Evolutionary conservation across 2,797 vertebrate species (phyloP), one percentile per base, ranked within the genome.

Genomic region (Hoplostethus mediterraneus): DNA sequence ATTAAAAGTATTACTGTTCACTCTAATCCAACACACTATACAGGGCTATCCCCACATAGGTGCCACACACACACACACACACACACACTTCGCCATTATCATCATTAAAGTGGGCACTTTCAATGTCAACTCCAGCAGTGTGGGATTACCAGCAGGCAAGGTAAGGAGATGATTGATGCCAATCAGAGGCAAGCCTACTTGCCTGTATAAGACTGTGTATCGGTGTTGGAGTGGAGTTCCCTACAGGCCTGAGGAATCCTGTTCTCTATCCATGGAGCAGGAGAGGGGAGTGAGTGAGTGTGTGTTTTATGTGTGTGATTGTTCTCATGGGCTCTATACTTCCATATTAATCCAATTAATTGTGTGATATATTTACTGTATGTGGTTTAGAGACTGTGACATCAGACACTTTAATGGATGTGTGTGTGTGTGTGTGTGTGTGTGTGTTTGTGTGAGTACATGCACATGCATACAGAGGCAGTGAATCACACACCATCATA

Each of bases 1-100:
- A 86, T 91, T 93, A 83, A 82, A 83, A 61, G 66, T 84, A 91
- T 89, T 91, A 83, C 79, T 59, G 66, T 85, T 85, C 81, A 77
- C 79, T 89, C 69, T 64, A 89, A 89, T 90, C 75, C 59, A 64
- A 59, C 60, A 48, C 63, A 73, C 47, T 66, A 47, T 14, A 31
- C 57, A 65, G 30, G 45, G 71, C 64, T 48, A 25, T 38, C 57
- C 67, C 28, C 70, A 67, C 57, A 77, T 44, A 72, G 10, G 62
- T 54, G 40, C 63, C 64, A 75, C 48, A 61, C 63, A 81, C 59
- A 63, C 74, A 61, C 63, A 81, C 59, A 63, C 74, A 73, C 62
- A 62, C 55, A 68, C 44, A 13, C 8, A 21, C 21, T 21, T 21
- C 65, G 11, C 58, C 65, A 52, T 74, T 63, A 73, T 70, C 47